A percentile compares a stretch with the other conserved stretches of the same genome.
Evolutionary conservation across 2,113 vertebrate species (phyloP).

Genomic region (Rhinogobius similis): DNA sequence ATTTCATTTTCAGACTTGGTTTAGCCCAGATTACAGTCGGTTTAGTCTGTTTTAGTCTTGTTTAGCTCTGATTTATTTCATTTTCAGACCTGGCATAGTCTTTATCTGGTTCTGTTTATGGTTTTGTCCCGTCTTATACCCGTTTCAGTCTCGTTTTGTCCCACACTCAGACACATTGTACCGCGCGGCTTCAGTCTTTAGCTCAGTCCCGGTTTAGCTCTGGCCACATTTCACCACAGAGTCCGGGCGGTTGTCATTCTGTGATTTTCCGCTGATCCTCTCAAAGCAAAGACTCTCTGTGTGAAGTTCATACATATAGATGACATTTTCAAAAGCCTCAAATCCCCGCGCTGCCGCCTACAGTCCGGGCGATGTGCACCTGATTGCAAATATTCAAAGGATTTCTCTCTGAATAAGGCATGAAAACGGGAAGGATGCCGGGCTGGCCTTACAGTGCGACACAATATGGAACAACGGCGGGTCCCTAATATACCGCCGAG

Average conservation of each 20-base stretch:
- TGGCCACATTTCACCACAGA: not conserved
- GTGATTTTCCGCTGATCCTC: not conserved
- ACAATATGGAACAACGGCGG: not conserved
- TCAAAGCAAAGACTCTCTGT: slow-evolving; percentile 2
- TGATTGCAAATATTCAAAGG: slow-evolving; percentile 26
- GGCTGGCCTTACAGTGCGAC: not conserved
- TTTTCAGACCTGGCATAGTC: too few species aligned
- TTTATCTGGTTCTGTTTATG: too few species aligned
- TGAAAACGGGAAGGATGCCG: not conserved
- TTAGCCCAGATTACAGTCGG: too few species aligned
- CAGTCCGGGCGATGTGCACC: slow-evolving; percentile 16
- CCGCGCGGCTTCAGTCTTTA: not conserved
- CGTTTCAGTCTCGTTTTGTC: too few species aligned
- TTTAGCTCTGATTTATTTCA: too few species aligned
- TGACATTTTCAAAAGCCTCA: slow-evolving; percentile 5
- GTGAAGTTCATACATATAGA: not conserved
- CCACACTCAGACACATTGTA: too few species aligned
- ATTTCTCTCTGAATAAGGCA: slow-evolving; percentile 1
- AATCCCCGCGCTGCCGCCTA: slow-evolving; percentile 8
- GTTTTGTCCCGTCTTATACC: too few species aligned
- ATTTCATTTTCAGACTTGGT: too few species aligned
- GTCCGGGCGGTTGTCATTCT: not conserved
- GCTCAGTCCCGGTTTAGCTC: not conserved
- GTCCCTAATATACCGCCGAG: not conserved
- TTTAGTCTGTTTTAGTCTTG: too few species aligned